These are phyloP conservation scores for Congeria kusceri DNA, from an alignment of 2,888 invertebrate genomes.

Conservation along the genomic window DNA sequence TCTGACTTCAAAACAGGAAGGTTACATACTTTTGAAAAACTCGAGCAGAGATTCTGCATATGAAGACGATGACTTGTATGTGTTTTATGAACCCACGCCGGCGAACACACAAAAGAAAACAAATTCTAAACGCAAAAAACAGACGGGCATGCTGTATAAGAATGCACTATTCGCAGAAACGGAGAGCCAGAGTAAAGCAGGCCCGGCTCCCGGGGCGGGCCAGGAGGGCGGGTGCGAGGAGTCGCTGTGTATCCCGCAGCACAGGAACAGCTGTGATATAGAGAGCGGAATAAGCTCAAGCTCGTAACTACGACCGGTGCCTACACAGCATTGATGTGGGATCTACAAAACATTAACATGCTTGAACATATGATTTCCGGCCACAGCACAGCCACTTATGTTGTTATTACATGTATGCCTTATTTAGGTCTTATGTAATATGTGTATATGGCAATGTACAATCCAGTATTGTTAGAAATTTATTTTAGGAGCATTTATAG, in stretches of 20 bases:
- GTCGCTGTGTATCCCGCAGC: constrained; percentile 29
- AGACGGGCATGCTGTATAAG: not conserved
- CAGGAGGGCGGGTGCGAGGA: constrained; percentile 41
- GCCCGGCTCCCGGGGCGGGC: not conserved
- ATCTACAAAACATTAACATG: no score
- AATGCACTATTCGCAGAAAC: not conserved
- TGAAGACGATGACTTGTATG: constrained; percentile 69
- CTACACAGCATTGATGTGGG: no score
- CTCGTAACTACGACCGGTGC: no score
- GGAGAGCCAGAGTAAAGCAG: not conserved
- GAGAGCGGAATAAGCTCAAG: constrained; percentile 73
- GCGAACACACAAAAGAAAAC: not conserved
- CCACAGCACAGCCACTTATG: no score
- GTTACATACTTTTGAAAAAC: constrained; percentile 68
- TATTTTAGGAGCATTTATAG: no score
- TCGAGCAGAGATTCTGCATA: constrained; percentile 66
- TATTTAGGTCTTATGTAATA: no score
- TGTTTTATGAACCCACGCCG: constrained; percentile 56
- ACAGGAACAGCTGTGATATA: constrained; percentile 63
- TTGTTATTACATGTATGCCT: no score
- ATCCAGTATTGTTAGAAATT: no score
- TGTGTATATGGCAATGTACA: no score
- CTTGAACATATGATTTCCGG: no score
- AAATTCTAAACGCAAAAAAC: not conserved
- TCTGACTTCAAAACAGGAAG: constrained; percentile 72